A percentile compares a stretch with the other conserved stretches of the same genome.
Conservation (phyloP, 2,797 vertebrate genomes). For the Corythornis leucogaster region DNA sequence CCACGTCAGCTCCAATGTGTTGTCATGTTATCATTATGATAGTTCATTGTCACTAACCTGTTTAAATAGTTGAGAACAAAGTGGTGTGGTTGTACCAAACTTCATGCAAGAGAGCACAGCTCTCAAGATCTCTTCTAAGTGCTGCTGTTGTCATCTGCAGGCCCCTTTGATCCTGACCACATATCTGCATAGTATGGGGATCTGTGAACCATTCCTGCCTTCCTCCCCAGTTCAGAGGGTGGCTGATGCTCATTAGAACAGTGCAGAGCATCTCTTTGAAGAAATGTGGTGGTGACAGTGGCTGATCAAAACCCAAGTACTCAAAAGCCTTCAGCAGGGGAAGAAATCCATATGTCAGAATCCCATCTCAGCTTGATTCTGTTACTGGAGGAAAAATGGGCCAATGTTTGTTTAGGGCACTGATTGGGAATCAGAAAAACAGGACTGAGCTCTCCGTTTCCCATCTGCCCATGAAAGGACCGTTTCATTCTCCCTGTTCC, state of each 20-base stretch:
- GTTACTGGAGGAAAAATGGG: not conserved
- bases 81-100: constrained; percentile 34
- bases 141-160: constrained; percentile 20
- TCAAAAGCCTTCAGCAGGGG: constrained; percentile 20
- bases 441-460: not conserved
- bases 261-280: constrained; percentile 44
- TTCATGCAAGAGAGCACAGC: not conserved
- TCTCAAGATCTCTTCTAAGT: constrained; percentile 35
- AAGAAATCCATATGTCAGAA: constrained; percentile 47
- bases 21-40: constrained; percentile 13
- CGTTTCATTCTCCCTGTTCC: not conserved
- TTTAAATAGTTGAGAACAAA: constrained; percentile 54
- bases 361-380: constrained; percentile 46
- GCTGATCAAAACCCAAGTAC: constrained; percentile 50
- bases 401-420: not conserved
- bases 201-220: constrained; percentile 54
- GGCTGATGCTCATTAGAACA: constrained; percentile 55
- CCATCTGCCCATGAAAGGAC: not conserved
- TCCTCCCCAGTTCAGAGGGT: constrained; percentile 46
- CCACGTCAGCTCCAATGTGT: constrained; percentile 14
- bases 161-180: constrained; percentile 44
- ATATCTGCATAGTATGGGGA: not conserved
- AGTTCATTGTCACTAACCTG: constrained; percentile 48
- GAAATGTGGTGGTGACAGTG: constrained; percentile 34
- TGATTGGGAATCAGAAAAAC: not conserved